Base-by-base conservation (phyloP, 1,140 invertebrate species). In the Glomeris maerens region DNA sequence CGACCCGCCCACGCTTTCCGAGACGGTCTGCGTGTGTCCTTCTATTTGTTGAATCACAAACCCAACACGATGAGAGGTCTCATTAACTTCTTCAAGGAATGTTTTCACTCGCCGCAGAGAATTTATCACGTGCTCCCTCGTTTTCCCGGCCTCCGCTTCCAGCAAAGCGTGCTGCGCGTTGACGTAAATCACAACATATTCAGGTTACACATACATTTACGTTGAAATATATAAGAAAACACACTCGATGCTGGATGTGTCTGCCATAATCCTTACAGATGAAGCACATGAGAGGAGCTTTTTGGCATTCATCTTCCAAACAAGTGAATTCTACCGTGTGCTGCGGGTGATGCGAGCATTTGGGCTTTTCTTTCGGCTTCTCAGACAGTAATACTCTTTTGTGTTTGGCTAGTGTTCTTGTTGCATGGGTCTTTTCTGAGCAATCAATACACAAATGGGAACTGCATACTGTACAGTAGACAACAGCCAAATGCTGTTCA, bases 261-360 rank as follows among this genome's bases (percentile, higher is more conserved):
- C 72, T 62, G 14, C 75, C 74, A 59, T 77, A 77, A 48, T 69
- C 67, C 59, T 77, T 78, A 59, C 76, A 78, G 14, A 78, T 67
- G 58, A 76, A 78, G 55, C 76, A 78, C 73, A 77, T 75, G 3
- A 72, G 57, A 26, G 70, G 62, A 17, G 62, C 59, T 46, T 62
- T 64, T 51, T 71, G 65, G 57, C 76, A 78, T 21, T 68, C 70
- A 40, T 76, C 72, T 55, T 78, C 73, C 31, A 75, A 63, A 51
- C 76, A 78, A 20, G 73, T 72, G 62, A 78, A 78, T 53, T 78
- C 76, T 2, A 76, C 74, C 5, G 72, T 60, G 52, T 78, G 74
- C 36, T 72, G 71, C 0, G 72, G 67, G 56, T 78, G 76, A 46
- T 69, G 70, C 1, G 66, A 61, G 62, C 76, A 78, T 53, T 74